A percentile compares a stretch with the other conserved stretches of the same genome.
These are phyloP conservation scores for Orchesella cincta DNA, from an alignment of 1,140 invertebrate genomes.

Conservation along the genomic window DNA sequence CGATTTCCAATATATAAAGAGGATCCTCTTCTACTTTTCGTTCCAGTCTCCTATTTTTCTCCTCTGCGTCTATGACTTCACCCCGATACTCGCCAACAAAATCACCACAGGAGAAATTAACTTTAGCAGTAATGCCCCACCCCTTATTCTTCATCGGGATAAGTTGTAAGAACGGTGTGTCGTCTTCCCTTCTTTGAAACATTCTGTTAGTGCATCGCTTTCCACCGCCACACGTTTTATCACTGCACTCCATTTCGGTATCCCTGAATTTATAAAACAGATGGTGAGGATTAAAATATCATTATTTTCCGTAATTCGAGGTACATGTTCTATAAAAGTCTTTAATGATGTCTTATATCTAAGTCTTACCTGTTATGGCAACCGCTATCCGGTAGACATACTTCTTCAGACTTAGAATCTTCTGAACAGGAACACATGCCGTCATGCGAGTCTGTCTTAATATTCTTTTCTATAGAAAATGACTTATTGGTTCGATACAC, in stretches of 20 bases:
- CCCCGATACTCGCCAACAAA: slow-evolving; percentile 45
- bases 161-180: background rate
- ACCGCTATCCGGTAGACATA: slow-evolving; percentile 32
- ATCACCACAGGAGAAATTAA: slow-evolving; percentile 28
- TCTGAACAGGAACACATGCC: slow-evolving; percentile 29
- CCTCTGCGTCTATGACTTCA: slow-evolving; percentile 40
- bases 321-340: no score
- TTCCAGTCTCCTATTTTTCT: slow-evolving; percentile 29
- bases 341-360: no score
- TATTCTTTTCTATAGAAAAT: no score
- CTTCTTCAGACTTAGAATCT: background rate
- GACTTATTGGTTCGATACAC: slow-evolving; percentile 27
- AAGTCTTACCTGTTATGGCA: slow-evolving; percentile 45
- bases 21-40: slow-evolving; percentile 40
- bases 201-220: slow-evolving; percentile 40
- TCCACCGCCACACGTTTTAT: slow-evolving; percentile 12
- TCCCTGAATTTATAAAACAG: slow-evolving; percentile 20
- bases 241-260: slow-evolving; percentile 33
- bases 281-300: no score
- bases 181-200: slow-evolving; percentile 18
- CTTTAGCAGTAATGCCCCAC: slow-evolving; percentile 33
- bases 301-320: no score
- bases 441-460: no score
- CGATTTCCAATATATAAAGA: slow-evolving; percentile 44
- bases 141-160: slow-evolving; percentile 34